phyloP scores from a whole-genome alignment of 2,888 invertebrate genomes.

The Pyrgus malvae region DNA sequence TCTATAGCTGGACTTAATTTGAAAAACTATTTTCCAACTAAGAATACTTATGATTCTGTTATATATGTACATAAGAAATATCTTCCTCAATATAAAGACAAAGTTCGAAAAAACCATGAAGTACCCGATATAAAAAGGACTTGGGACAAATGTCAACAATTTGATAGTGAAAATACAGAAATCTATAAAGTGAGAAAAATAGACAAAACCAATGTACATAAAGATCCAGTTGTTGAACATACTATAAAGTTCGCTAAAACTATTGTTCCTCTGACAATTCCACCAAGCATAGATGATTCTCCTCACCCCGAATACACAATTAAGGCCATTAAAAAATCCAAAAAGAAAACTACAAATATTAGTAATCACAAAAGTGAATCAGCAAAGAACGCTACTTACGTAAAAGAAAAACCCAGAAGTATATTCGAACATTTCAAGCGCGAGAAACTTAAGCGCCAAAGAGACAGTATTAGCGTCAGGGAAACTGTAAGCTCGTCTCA shows the following conservation, averaged over 20 bases:
- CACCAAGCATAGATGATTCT: conserved; percentile 47
- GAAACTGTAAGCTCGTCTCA: conserved; percentile 54
- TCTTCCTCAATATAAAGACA: conserved; percentile 33
- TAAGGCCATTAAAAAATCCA: conserved; percentile 52
- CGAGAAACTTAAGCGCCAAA: conserved; percentile 39
- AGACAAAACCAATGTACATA: conserved; percentile 36
- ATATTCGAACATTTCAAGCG: conserved; percentile 45
- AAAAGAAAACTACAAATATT: conserved; percentile 36
- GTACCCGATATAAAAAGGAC: conserved; percentile 28
- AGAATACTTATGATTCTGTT: conserved; percentile 56
- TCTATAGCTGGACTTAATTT: conserved; percentile 53
- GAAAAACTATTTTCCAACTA: conserved; percentile 56
- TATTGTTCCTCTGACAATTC: conserved; percentile 60
- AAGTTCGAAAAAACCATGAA: conserved; percentile 12
- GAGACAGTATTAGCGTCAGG: conserved; percentile 45
- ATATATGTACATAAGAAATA: conserved; percentile 65
- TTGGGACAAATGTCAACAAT: conserved; percentile 51
- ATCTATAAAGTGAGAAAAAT: conserved; percentile 35
- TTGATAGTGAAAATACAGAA: conserved; percentile 37
- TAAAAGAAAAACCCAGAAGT: conserved; percentile 47
- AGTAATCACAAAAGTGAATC: conserved; percentile 20
- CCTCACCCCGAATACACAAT: conserved; percentile 53
- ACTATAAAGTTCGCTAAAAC: conserved; percentile 65
- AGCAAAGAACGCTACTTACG: conserved; percentile 36
- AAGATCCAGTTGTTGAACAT: conserved; percentile 55